Evolutionary conservation across 92 coral and sea anemone genomes (phyloP).

Genomic region (Epizoanthus stellaris): DNA sequence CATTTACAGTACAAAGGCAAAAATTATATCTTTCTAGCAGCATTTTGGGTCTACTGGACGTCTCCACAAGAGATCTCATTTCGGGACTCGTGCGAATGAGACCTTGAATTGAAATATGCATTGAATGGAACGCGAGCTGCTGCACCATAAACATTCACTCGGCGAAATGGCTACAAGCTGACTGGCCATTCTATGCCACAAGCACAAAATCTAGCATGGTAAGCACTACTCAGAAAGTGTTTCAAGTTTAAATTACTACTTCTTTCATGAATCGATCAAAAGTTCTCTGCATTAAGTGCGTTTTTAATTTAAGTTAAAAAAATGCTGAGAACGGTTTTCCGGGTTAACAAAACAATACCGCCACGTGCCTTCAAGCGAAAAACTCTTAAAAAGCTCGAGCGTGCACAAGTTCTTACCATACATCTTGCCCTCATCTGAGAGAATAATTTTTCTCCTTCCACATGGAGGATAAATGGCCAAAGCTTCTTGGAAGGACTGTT

Average conservation of each 20-base stretch:
- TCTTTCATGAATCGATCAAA: slow-evolving; percentile 19
- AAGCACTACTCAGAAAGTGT: slow-evolving; percentile 29
- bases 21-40: background rate
- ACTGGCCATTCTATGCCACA: slow-evolving; percentile 59
- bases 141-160: slow-evolving; percentile 51
- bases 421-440: slow-evolving; percentile 99
- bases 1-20: background rate
- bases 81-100: slow-evolving; percentile 26
- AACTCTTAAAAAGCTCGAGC: slow-evolving; percentile 9
- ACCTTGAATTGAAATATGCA: slow-evolving; percentile 25
- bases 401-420: slow-evolving; percentile 78
- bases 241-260: slow-evolving; percentile 10
- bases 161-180: slow-evolving; percentile 44
- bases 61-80: slow-evolving; percentile 17
- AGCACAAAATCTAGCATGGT: slow-evolving; percentile 28
- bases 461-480: slow-evolving; percentile 98
- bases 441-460: slow-evolving; percentile 97
- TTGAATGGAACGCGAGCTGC: background rate
- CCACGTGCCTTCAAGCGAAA: slow-evolving; percentile 34
- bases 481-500: slow-evolving; percentile 99
- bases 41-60: background rate
- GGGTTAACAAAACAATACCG: slow-evolving; percentile 27
- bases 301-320: slow-evolving; percentile 17
- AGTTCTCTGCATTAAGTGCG: slow-evolving; percentile 23
- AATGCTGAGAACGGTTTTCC: slow-evolving; percentile 39